Conservation (phyloP, 2,888 invertebrate species). For the Chaetogeoica ovagalla region DNA sequence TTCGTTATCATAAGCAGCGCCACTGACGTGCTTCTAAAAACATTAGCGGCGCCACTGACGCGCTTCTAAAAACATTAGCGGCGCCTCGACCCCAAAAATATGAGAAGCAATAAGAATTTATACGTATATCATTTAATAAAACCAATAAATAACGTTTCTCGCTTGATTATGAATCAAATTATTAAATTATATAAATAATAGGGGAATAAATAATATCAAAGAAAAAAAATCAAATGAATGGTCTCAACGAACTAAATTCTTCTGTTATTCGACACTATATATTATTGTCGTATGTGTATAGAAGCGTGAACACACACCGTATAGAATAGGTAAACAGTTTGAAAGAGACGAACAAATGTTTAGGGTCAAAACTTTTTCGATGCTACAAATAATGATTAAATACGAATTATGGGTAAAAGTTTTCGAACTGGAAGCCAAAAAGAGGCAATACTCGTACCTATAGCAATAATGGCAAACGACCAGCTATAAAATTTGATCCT, state of each 20-base stretch:
- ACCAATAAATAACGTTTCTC: too few relatives aligned
- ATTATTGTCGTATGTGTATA: not conserved
- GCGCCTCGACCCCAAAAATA: too few relatives aligned
- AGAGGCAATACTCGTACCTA: slow-evolving; percentile 14
- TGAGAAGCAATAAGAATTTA: too few relatives aligned
- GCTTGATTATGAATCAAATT: too few relatives aligned
- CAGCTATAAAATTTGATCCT: slow-evolving; percentile 42
- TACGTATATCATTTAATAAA: too few relatives aligned
- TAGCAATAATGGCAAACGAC: slow-evolving; percentile 43
- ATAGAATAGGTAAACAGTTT: not conserved
- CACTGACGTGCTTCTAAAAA: slow-evolving; percentile 22
- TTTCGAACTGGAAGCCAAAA: slow-evolving; percentile 45
- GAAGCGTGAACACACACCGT: not conserved
- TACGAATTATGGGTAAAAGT: slow-evolving; percentile 46
- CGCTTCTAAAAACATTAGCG: too few relatives aligned
- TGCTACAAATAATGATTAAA: slow-evolving; percentile 30
- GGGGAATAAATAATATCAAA: too few relatives aligned
- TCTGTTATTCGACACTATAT: not conserved
- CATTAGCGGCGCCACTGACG: slow-evolving; percentile 15
- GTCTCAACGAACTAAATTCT: too few relatives aligned
- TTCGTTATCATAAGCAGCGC: too few relatives aligned
- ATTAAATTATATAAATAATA: too few relatives aligned
- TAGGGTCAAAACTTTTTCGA: slow-evolving; percentile 33
- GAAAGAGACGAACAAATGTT: slow-evolving; percentile 38
- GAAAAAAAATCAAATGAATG: too few relatives aligned